phyloP scores from a whole-genome alignment of 1,140 invertebrate genomes.

The Cylas formicarius region DNA sequence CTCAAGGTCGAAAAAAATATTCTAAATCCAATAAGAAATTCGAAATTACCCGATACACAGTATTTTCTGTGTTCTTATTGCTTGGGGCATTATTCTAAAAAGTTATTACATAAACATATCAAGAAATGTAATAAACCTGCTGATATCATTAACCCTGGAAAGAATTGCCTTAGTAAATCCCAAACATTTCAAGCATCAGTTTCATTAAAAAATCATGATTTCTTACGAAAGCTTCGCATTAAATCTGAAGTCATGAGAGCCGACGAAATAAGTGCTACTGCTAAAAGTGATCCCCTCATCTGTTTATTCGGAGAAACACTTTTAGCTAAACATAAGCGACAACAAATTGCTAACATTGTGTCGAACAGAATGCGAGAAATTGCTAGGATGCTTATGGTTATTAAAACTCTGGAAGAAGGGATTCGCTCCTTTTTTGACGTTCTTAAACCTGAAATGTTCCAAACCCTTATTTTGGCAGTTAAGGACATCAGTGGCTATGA shows the following conservation, averaged over 20 bases:
- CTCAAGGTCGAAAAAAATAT: slow-evolving; percentile 20
- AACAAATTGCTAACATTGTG: slow-evolving; percentile 16
- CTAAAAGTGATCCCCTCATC: slow-evolving; percentile 24
- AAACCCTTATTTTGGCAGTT: slow-evolving; percentile 11
- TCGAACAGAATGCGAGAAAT: slow-evolving; percentile 24
- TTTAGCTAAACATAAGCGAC: slow-evolving; percentile 21
- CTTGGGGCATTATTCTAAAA: slow-evolving; percentile 11
- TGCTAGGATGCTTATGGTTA: slow-evolving; percentile 14
- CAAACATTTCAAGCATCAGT: slow-evolving; percentile 15
- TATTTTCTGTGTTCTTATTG: slow-evolving; percentile 16
- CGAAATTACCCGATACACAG: slow-evolving; percentile 12
- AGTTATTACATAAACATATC: slow-evolving; percentile 14
- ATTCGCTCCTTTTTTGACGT: slow-evolving; percentile 12
- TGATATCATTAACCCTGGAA: slow-evolving; percentile 8
- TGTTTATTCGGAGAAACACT: slow-evolving; percentile 19
- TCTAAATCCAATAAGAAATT: slow-evolving; percentile 17
- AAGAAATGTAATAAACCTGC: slow-evolving; percentile 18
- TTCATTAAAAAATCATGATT: too few relatives aligned
- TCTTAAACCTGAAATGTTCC: slow-evolving; percentile 19
- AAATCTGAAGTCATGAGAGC: slow-evolving; percentile 22
- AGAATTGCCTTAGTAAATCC: slow-evolving; percentile 10
- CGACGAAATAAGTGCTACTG: slow-evolving; percentile 18
- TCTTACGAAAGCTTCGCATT: background rate
- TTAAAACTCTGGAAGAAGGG: slow-evolving; percentile 4
- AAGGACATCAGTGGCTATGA: slow-evolving; percentile 26